These are phyloP conservation scores for Oenanthe oenanthe DNA, from an alignment of 2,113 vertebrate species.

Conservation along the genomic window DNA sequence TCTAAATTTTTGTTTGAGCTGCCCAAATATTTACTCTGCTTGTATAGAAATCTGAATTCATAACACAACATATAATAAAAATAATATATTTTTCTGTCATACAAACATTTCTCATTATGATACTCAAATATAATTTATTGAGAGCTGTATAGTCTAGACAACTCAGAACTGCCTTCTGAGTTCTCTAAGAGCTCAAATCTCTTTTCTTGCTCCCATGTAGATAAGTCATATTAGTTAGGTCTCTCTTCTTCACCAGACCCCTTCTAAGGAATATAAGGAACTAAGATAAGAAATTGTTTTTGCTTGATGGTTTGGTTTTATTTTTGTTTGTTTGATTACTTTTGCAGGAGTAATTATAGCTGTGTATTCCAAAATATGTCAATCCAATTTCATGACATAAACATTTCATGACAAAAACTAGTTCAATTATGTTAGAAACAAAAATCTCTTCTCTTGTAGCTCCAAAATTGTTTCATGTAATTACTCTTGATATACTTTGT, in stretches of 20 bases:
- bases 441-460: background rate
- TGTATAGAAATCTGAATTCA: background rate
- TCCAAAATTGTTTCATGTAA: background rate
- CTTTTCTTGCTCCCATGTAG: background rate
- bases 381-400: background rate
- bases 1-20: background rate
- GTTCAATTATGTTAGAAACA: background rate
- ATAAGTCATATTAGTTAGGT: background rate
- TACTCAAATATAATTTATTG: background rate
- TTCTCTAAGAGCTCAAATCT: background rate
- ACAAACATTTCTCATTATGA: background rate
- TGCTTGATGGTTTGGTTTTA: background rate
- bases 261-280: background rate
- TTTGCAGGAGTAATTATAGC: background rate
- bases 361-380: background rate
- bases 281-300: background rate
- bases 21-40: background rate
- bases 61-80: background rate
- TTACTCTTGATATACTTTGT: background rate
- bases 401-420: conserved; percentile 9
- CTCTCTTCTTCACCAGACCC: background rate
- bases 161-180: background rate
- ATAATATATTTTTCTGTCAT: background rate
- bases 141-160: background rate
- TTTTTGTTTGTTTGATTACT: background rate